Percentiles rank a stretch among this genome's conserved stretches.
Conservation (phyloP, 2,888 invertebrate species). For the Asteroscopus sphinx region DNA sequence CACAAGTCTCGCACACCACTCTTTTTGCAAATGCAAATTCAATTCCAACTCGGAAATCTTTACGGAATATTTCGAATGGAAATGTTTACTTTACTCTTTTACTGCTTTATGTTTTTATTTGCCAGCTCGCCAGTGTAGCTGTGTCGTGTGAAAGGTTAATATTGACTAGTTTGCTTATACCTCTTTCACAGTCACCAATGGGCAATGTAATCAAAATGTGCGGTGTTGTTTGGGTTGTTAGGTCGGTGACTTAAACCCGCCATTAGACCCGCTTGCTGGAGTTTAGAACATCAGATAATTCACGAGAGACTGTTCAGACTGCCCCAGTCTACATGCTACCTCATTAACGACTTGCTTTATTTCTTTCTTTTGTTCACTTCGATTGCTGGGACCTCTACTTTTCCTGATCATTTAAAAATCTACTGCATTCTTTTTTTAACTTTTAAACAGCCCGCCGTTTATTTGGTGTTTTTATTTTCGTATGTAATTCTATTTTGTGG, state of each 20-base stretch:
- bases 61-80: slow-evolving; percentile 71
- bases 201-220: slow-evolving; percentile 55
- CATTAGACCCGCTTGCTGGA: slow-evolving; percentile 54
- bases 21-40: slow-evolving; percentile 74
- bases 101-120: slow-evolving; percentile 66
- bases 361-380: slow-evolving; percentile 61
- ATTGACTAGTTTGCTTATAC: slow-evolving; percentile 66
- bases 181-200: slow-evolving; percentile 46
- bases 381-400: slow-evolving; percentile 62
- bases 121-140: slow-evolving; percentile 46
- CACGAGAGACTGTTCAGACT: slow-evolving; percentile 60
- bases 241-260: slow-evolving; percentile 61
- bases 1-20: slow-evolving; percentile 60
- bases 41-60: slow-evolving; percentile 74
- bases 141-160: slow-evolving; percentile 65
- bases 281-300: slow-evolving; percentile 68
- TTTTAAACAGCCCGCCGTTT: slow-evolving; percentile 56
- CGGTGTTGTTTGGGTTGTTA: slow-evolving; percentile 65
- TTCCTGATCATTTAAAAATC: slow-evolving; percentile 65
- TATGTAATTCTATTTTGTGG: slow-evolving; percentile 64
- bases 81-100: slow-evolving; percentile 73
- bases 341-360: slow-evolving; percentile 69
- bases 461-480: slow-evolving; percentile 74
- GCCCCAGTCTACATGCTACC: slow-evolving; percentile 66
- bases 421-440: slow-evolving; percentile 58